phyloP scores from a whole-genome alignment of 2,113 vertebrate genomes.

The Stegastes partitus region DNA sequence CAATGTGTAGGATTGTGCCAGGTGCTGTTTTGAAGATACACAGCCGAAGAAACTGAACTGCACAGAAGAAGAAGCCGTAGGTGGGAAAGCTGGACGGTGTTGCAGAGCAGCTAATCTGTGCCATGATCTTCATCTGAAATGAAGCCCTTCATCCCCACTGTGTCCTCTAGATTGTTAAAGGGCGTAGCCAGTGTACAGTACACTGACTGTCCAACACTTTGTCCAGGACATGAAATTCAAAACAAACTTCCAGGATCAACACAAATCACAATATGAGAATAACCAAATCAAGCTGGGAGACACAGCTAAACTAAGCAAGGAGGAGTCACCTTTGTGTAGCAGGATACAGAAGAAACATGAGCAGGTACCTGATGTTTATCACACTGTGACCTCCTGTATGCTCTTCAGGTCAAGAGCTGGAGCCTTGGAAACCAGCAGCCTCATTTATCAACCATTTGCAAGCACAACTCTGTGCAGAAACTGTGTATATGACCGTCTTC shows the following conservation, averaged over 20 bases:
- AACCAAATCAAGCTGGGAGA: not conserved
- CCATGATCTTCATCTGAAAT: conserved; percentile 21
- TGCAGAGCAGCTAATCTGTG: conserved; percentile 10
- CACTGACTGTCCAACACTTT: not conserved
- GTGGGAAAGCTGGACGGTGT: not conserved
- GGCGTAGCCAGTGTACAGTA: not conserved
- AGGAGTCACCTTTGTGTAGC: not conserved
- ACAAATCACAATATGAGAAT: not conserved
- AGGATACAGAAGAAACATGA: not conserved
- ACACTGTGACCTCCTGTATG: not conserved
- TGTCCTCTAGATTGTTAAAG: not conserved
- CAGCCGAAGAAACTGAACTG: conserved; percentile 12
- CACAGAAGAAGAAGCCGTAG: not conserved
- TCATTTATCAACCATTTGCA: not conserved
- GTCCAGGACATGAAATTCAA: not conserved
- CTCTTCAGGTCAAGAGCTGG: not conserved
- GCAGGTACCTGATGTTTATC: not conserved
- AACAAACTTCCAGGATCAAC: not conserved
- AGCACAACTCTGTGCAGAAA: not conserved
- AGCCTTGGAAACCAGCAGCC: not conserved
- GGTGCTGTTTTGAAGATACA: conserved; percentile 21
- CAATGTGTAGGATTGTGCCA: conserved; percentile 3
- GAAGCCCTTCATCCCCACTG: not conserved
- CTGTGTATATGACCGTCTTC: too few relatives aligned
- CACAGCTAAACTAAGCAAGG: not conserved